These are phyloP conservation scores for Polydrusus cervinus DNA, from an alignment of 2,888 invertebrate genomes.

Conservation along the genomic window DNA sequence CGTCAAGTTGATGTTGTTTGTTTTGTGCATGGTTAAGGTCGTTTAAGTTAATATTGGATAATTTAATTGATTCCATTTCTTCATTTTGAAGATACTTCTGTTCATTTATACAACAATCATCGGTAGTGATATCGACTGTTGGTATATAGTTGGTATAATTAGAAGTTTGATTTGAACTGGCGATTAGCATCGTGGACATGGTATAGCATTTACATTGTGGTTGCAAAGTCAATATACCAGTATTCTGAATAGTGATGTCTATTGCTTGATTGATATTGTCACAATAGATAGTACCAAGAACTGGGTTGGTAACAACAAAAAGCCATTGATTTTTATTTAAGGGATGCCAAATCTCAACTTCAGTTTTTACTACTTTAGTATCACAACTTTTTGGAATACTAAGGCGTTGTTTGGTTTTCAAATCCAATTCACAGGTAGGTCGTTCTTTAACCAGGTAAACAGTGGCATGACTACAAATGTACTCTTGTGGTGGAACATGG, in stretches of 20 bases:
- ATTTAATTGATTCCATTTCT: constrained; percentile 37
- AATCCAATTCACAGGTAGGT: constrained; percentile 2
- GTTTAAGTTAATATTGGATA: constrained; percentile 45
- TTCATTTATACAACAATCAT: constrained; percentile 34
- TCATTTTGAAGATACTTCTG: constrained; percentile 29
- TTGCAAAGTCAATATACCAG: constrained; percentile 17
- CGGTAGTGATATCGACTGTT: constrained; percentile 16
- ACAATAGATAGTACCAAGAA: neutral
- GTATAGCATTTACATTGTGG: constrained; percentile 24
- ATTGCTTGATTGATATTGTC: neutral
- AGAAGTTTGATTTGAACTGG: constrained; percentile 7
- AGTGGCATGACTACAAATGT: neutral
- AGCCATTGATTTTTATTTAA: neutral
- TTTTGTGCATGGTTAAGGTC: constrained; percentile 46
- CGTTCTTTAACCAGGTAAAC: constrained; percentile 14
- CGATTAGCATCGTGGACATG: constrained; percentile 15
- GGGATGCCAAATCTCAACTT: constrained; percentile 30
- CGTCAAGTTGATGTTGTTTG: constrained; percentile 47
- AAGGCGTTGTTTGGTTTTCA: constrained; percentile 10
- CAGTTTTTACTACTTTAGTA: neutral
- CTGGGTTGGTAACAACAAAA: constrained; percentile 2
- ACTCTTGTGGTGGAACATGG: neutral
- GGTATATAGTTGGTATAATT: constrained; percentile 35
- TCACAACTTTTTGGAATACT: constrained; percentile 3
- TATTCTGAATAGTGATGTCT: neutral